phyloP scores from a whole-genome alignment of 2,888 invertebrate genomes.

The Leuctra nigra region DNA sequence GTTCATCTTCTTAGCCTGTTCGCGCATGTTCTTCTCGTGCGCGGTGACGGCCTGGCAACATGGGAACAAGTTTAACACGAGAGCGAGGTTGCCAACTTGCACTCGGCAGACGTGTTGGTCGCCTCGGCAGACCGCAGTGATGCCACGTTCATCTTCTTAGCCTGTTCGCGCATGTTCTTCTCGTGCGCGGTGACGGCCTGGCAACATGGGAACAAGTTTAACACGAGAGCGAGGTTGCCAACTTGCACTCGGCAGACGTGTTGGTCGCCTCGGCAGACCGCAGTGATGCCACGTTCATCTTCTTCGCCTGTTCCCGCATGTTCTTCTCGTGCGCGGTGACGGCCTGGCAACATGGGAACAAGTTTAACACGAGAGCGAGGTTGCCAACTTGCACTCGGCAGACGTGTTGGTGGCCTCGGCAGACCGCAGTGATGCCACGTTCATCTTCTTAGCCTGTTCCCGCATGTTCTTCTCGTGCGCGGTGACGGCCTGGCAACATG shows the following conservation, averaged over 20 bases:
- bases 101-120: constrained; percentile 73
- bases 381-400: constrained; percentile 82
- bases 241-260: constrained; percentile 78
- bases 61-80: too few species aligned
- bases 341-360: constrained; percentile 45
- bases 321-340: constrained; percentile 77
- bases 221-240: too few species aligned
- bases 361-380: too few species aligned
- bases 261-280: constrained; percentile 69
- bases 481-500: constrained; percentile 56
- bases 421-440: constrained; percentile 78
- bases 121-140: constrained; percentile 74
- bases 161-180: constrained; percentile 80
- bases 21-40: constrained; percentile 80
- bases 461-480: constrained; percentile 82
- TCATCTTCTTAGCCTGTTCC: constrained; percentile 91
- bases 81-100: too few species aligned
- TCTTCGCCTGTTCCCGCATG: constrained; percentile 87
- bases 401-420: constrained; percentile 70
- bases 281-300: constrained; percentile 87
- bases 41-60: constrained; percentile 61
- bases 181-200: constrained; percentile 79
- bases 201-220: too few species aligned
- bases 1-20: constrained; percentile 92
- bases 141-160: constrained; percentile 90